Base-by-base conservation (phyloP, 2,113 vertebrate genomes). In the Rhinichthys klamathensis region DNA sequence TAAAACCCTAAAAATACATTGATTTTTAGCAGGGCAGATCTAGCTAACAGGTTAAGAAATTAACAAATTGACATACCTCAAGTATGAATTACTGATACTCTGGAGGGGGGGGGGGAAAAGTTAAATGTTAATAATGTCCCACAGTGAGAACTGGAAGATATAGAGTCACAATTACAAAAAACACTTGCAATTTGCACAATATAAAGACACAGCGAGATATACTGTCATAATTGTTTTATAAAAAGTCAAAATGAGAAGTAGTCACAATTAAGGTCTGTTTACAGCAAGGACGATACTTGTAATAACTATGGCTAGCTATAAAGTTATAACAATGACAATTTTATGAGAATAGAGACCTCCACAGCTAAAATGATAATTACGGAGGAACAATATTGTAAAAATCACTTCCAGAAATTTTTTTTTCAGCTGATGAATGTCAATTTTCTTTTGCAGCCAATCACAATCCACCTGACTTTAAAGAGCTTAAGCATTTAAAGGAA, bases 61-160 rank as follows among this genome's bases (percentile, higher is more conserved):
- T 3, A 67, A 54, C n/a, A 21, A 15, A 63, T 56, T n/a, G 23
- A 91, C 91, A 91, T 92, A 95, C 95, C 94, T 91, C 5, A 90
- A 88, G 79, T 87, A 92, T 4, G 91, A 90, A 82, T 93, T 82
- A 30, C 87, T 86, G 63, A 95, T 91, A 80, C 86, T 94, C 95
- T 95, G 90, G 78, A 81, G 70, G 35, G 27, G 13, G n/a, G n/a
- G n/a, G 27, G 11, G n/a, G 49, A 23, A 84, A 35, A 41, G 32
- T 4, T 81, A 58, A 82, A 69, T 8, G 25, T 76, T 54, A 54
- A 30, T 72, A 41, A 74, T 27, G 15, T 54, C 27, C 54, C 3
- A 15, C n/a, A 70, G 9, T 70, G n/a, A 25, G 8, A 61, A 60
- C 23, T 15, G 49, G 49, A 16, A 51, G 49, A 51, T 5, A 16